Evolutionary conservation across 2,797 vertebrate genomes (phyloP).

Genomic region (Buphagus erythrorhynchus): DNA sequence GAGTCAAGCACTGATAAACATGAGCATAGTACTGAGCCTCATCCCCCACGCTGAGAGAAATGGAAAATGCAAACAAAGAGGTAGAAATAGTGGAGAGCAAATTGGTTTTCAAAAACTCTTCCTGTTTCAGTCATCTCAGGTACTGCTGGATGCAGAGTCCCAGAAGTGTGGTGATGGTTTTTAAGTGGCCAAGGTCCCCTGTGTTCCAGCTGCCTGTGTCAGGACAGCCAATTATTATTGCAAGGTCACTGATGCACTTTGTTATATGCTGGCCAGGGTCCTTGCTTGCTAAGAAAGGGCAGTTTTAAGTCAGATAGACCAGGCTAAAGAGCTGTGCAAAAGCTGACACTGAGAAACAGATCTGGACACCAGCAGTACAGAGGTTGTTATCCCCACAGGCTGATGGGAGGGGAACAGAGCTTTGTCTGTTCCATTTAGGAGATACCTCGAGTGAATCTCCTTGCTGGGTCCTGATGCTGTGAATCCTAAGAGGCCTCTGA

Average conservation of each 20-base stretch:
- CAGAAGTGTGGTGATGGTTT: background rate
- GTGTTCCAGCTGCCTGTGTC: background rate
- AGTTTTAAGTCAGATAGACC: background rate
- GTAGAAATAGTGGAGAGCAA: background rate
- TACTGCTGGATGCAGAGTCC: background rate
- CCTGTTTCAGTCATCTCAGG: conserved; percentile 22
- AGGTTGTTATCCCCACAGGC: background rate
- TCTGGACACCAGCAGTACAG: background rate
- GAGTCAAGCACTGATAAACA: background rate
- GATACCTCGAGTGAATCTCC: rapidly evolving
- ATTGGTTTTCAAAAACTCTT: conserved; percentile 34
- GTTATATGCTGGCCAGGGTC: background rate
- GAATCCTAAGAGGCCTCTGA: background rate
- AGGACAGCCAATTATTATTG: conserved; percentile 13
- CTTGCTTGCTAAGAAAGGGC: background rate
- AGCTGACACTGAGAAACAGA: background rate
- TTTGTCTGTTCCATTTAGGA: background rate
- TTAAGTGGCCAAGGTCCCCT: background rate
- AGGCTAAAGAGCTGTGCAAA: background rate
- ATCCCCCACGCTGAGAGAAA: background rate
- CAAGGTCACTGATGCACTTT: background rate
- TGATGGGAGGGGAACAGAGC: background rate
- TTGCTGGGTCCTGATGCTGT: background rate
- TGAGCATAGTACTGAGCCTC: background rate
- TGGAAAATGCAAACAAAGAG: conserved; percentile 50